A percentile compares a stretch with the other conserved stretches of the same genome.
phyloP scores from a whole-genome alignment of 1,140 invertebrate genomes.

The Steinernema khuongi region DNA sequence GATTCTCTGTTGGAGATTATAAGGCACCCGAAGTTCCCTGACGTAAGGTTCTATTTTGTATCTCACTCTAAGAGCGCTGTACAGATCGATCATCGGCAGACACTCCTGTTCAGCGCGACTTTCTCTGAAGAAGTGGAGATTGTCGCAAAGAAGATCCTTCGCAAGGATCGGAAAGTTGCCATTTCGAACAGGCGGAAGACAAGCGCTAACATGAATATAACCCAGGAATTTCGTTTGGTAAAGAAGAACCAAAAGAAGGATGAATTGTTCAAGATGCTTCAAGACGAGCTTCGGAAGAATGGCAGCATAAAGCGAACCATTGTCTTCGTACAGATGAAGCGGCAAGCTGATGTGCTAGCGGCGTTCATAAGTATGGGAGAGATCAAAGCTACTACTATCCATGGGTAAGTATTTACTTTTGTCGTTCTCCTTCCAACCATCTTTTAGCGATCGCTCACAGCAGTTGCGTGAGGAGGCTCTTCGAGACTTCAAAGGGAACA shows the following conservation, averaged over 20 bases:
- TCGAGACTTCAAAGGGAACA: conserved; percentile 77
- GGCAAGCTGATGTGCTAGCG: conserved; percentile 87
- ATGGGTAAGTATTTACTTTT: conserved; percentile 65
- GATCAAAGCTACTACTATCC: conserved; percentile 92
- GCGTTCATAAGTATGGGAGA: conserved; percentile 77
- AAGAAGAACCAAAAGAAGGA: conserved; percentile 52
- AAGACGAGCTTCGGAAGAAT: background rate
- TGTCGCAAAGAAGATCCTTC: background rate
- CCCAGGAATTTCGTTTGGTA: conserved; percentile 42
- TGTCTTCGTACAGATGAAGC: conserved; percentile 96
- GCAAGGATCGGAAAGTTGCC: background rate
- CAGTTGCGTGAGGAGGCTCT: conserved; percentile 90
- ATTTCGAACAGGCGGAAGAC: background rate
- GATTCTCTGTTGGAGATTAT: conserved; percentile 85
- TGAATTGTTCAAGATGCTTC: background rate
- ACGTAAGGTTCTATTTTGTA: background rate
- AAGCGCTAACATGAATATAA: conserved; percentile 8
- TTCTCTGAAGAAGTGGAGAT: background rate
- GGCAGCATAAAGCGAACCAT: conserved; percentile 65
- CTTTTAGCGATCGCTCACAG: conserved; percentile 73
- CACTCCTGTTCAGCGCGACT: conserved; percentile 96
- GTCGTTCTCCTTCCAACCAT: background rate
- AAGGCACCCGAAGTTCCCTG: conserved; percentile 65
- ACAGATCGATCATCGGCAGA: conserved; percentile 79
- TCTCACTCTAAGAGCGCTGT: conserved; percentile 73